A percentile compares a stretch with the other conserved stretches of the same genome.
Conservation (phyloP, 2,888 invertebrate genomes). For the Meliscaeva auricollis region DNA sequence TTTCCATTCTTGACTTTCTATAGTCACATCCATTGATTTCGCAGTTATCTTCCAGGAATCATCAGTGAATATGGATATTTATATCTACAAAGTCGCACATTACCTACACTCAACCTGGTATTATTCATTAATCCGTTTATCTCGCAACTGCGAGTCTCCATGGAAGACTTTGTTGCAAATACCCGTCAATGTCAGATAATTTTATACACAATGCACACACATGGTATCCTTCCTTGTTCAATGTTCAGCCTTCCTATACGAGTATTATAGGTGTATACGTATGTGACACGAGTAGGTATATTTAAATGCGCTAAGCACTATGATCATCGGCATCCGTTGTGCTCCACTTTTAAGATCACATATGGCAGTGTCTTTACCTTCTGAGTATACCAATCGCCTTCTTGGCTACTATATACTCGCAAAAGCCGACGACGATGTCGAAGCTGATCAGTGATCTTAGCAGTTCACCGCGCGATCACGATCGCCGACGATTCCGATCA, state of each 20-base stretch:
- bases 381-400: not conserved
- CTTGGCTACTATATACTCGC: not conserved
- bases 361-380: conserved; percentile 19
- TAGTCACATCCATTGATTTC: conserved; percentile 24
- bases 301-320: conserved; percentile 53
- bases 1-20: conserved; percentile 21
- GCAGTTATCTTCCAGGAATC: conserved; percentile 47
- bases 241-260: not conserved
- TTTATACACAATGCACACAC: conserved; percentile 3
- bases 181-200: conserved; percentile 43
- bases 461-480: conserved; percentile 34
- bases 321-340: conserved; percentile 64
- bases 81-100: not conserved
- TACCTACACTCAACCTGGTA: not conserved
- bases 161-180: conserved; percentile 13
- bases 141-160: not conserved
- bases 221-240: not conserved
- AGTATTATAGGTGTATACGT: too few species aligned
- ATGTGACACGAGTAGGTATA: not conserved
- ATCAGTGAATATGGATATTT: conserved; percentile 11
- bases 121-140: conserved; percentile 13
- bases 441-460: conserved; percentile 50
- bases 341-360: conserved; percentile 65
- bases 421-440: conserved; percentile 6
- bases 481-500: conserved; percentile 34